phyloP scores from a whole-genome alignment of 35 echinoderm and acorn worm species.

The Lytechinus variegatus region DNA sequence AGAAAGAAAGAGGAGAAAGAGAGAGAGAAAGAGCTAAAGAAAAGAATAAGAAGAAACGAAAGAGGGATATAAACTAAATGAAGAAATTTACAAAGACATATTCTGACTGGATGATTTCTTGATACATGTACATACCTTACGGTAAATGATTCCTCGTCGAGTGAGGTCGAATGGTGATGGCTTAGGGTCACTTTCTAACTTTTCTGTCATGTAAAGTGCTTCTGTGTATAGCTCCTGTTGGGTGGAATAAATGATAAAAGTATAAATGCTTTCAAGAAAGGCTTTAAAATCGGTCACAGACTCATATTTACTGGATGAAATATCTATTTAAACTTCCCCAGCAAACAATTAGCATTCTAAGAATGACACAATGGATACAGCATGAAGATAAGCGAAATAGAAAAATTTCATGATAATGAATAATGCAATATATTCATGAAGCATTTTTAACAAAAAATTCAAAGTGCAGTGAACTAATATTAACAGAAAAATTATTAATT shows the following conservation, averaged over 20 bases:
- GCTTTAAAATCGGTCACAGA: no score
- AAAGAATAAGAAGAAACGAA: not conserved
- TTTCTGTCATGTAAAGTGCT: conserved; percentile 67
- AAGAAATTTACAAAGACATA: not conserved
- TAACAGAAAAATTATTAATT: no score
- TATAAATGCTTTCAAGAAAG: not conserved
- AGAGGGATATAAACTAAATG: not conserved
- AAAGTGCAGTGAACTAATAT: no score
- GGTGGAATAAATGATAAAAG: not conserved
- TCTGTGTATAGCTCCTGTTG: conserved; percentile 83
- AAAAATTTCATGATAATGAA: no score
- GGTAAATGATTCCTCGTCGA: conserved; percentile 86
- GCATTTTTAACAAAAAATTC: no score
- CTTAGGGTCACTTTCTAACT: conserved; percentile 62
- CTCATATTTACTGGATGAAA: no score
- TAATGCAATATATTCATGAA: no score
- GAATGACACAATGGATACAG: no score
- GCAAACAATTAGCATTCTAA: no score
- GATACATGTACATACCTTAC: conserved; percentile 80
- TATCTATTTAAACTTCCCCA: no score
- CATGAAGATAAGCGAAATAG: no score
- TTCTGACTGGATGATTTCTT: not conserved
- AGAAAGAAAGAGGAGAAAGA: not conserved
- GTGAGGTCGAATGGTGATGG: conserved; percentile 93
- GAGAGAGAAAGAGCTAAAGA: not conserved